A percentile compares a stretch with the other conserved stretches of the same genome.
Conservation (phyloP, 2,888 invertebrate genomes). For the Gortyna flavago region DNA sequence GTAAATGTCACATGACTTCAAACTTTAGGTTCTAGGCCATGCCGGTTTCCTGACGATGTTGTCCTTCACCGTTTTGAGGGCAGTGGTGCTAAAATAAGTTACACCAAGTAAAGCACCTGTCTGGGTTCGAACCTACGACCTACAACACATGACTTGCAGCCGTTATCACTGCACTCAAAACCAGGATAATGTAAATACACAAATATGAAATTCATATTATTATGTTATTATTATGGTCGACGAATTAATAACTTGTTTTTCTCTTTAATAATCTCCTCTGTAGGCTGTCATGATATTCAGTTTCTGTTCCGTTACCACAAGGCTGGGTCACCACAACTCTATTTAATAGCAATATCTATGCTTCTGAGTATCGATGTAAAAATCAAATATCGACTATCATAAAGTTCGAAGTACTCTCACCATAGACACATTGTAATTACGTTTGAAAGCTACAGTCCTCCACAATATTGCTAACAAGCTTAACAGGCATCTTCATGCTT, state of each 20-base stretch:
- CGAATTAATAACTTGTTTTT: too few species aligned
- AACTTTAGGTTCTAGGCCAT: not conserved
- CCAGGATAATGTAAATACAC: too few species aligned
- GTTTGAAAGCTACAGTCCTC: constrained; percentile 16
- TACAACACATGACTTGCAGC: too few species aligned
- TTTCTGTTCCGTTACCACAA: not conserved
- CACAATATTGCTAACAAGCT: not conserved
- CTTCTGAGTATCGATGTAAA: not conserved
- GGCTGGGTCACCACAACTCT: not conserved
- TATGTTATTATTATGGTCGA: too few species aligned
- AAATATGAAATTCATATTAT: too few species aligned
- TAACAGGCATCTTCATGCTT: constrained; percentile 4
- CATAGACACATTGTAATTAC: constrained; percentile 10
- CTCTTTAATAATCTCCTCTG: too few species aligned
- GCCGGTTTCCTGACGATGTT: too few species aligned
- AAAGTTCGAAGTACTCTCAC: constrained; percentile 2
- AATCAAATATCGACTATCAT: constrained; percentile 7
- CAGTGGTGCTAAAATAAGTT: too few species aligned
- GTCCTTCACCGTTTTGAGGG: too few species aligned
- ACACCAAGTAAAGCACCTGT: too few species aligned
- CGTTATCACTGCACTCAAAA: too few species aligned
- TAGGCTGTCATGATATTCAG: not conserved
- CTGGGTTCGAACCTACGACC: too few species aligned
- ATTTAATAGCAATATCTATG: not conserved
- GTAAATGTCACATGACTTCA: not conserved